Percentiles rank a stretch among this genome's conserved stretches.
phyloP scores from a whole-genome alignment of 2,888 invertebrate genomes.

The Cephus pulcher region DNA sequence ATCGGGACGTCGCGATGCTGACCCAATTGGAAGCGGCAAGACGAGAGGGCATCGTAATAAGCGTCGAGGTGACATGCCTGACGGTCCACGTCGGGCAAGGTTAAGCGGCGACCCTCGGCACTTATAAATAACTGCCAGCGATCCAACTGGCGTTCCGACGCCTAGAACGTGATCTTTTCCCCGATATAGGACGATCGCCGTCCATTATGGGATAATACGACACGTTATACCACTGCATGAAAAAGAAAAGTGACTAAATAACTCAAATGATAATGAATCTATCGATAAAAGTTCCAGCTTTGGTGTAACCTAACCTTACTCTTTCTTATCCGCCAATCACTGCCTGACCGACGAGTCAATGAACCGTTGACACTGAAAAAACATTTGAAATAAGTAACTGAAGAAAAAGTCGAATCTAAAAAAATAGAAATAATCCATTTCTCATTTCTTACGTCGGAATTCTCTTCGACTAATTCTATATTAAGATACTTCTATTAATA shows the following conservation, averaged over 20 bases:
- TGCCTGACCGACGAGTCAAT: neutral
- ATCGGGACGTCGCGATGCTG: neutral
- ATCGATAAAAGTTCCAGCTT: neutral
- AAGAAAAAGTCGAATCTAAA: neutral
- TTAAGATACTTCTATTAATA: neutral
- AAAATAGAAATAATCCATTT: neutral
- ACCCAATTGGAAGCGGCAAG: conserved; percentile 12
- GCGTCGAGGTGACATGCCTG: conserved; percentile 47
- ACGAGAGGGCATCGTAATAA: conserved; percentile 15
- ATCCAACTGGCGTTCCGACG: neutral
- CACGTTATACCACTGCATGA: neutral
- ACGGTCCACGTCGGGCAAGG: conserved; percentile 60
- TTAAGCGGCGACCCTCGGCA: conserved; percentile 59
- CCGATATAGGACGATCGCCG: neutral
- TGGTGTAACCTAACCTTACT: neutral
- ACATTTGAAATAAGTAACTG: neutral
- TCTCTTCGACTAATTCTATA: neutral
- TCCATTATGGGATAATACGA: neutral
- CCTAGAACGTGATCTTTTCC: neutral
- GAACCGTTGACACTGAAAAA: neutral
- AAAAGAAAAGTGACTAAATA: neutral
- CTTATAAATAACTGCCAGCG: conserved; percentile 56
- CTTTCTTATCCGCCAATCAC: neutral
- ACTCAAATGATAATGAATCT: neutral
- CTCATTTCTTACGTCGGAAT: neutral